These are phyloP conservation scores for Gymnopithys bicolor DNA, from an alignment of 2,797 vertebrate species.

Conservation along the genomic window DNA sequence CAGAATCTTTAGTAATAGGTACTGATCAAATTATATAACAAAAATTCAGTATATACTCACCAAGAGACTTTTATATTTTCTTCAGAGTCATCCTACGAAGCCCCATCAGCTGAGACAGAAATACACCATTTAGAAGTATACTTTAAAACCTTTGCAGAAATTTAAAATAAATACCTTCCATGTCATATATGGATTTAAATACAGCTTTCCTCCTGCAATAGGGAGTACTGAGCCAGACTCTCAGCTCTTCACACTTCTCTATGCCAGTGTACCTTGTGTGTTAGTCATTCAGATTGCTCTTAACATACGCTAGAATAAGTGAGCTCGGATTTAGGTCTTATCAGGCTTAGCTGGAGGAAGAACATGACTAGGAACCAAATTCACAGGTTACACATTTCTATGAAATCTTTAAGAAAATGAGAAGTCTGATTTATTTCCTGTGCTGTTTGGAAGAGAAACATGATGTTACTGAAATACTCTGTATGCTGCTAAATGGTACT, in stretches of 20 bases:
- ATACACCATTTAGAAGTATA: background rate
- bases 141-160: background rate
- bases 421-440: background rate
- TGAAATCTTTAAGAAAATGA: background rate
- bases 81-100: background rate
- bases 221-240: background rate
- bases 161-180: background rate
- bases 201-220: background rate
- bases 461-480: background rate
- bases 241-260: constrained; percentile 5
- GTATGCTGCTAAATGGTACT: background rate
- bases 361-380: background rate
- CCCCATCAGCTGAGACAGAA: background rate
- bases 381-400: background rate
- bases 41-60: background rate
- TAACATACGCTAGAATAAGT: background rate
- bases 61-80: background rate
- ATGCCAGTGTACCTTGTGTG: background rate
- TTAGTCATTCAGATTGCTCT: background rate
- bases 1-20: constrained; percentile 36
- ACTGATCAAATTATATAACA: constrained; percentile 26
- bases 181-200: background rate
- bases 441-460: background rate
- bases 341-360: background rate
- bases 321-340: background rate